Evolutionary conservation across 2,797 vertebrate genomes (phyloP).

Genomic region (Microctenopoma stevenorrisi): DNA sequence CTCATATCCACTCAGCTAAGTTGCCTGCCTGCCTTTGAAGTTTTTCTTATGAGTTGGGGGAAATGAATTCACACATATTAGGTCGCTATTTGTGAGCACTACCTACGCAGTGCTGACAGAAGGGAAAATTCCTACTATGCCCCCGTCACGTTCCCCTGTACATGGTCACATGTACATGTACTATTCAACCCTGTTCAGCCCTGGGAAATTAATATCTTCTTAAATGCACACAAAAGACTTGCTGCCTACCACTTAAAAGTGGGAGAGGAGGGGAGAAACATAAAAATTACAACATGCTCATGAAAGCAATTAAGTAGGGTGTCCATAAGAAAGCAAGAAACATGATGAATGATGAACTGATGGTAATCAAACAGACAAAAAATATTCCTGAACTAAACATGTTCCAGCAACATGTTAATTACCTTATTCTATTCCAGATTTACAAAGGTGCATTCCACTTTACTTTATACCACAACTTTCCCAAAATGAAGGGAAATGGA

Average conservation of each 20-base stretch:
- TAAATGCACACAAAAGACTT: constrained; percentile 41
- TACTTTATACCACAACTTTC: neutral
- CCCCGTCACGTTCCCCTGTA: constrained; percentile 37
- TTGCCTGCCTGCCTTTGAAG: constrained; percentile 75
- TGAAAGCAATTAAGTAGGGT: constrained; percentile 49
- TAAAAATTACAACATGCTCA: constrained; percentile 40
- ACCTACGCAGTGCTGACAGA: constrained; percentile 79
- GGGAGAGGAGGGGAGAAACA: constrained; percentile 7
- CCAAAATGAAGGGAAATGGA: neutral
- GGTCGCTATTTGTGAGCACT: constrained; percentile 38
- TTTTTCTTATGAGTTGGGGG: constrained; percentile 57
- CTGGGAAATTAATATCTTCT: constrained; percentile 56
- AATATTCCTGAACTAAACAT: constrained; percentile 44
- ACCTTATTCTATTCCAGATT: neutral
- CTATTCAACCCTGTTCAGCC: constrained; percentile 52
- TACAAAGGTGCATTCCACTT: constrained; percentile 2
- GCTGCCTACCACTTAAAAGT: constrained; percentile 30
- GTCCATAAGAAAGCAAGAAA: constrained; percentile 40
- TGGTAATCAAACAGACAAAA: constrained; percentile 44
- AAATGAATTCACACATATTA: constrained; percentile 76
- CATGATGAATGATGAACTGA: constrained; percentile 33
- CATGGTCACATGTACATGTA: constrained; percentile 62
- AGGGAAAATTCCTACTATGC: constrained; percentile 60
- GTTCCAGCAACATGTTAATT: constrained; percentile 41
- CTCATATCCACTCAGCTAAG: constrained; percentile 78